Evolutionary conservation across 2,888 invertebrate genomes (phyloP), one percentile per base, ranked within the genome.

Genomic region (Muschampia plurimacula): DNA sequence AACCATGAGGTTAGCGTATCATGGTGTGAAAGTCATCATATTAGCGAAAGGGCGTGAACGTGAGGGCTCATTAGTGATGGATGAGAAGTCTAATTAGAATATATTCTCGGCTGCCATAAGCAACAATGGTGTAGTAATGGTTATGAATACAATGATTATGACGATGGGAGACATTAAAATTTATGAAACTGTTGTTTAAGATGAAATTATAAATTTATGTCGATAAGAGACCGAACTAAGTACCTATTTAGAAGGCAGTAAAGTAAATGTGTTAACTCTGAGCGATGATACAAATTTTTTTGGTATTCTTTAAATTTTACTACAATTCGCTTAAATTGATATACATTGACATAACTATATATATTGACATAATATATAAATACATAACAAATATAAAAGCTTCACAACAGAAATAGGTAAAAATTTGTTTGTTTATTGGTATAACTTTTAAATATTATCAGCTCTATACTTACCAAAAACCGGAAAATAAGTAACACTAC

Each of bases 11-110:
- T 32, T 59, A 59, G 32, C 59, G 28, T 32, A 32, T 12, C 59
- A 59, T 66, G 52, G 46, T 71, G 60, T 62, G 67, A 67, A 62
- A 67, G 62, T 60, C 66, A 60, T 71, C 64, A 39, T 64, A 55
- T 70, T 70, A 70, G 64, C 57, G 32, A 57, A 64, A 64, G 55
- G 55, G 55, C 32, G 64, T 36, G 32, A 41, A 41, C 28, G 44
- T 63, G 36, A 32, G 15, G 32, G n/a, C 52, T 57, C 28, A 22
- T 55, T 52, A 64, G 41, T 52, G 66, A 64, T 32, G 64, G 13
- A 69, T 41, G 13, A 0, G 59, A 13, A 9, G 12, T 9, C 12
- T 57, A 57, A 67, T 67, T 67, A 67, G 28, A 41, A 67, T 67
- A 67, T 41, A 59, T 28, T 67, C 28, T 28, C n/a, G 0, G 5